phyloP scores from a whole-genome alignment of 2,797 vertebrate species.

The Lithobates pipiens region DNA sequence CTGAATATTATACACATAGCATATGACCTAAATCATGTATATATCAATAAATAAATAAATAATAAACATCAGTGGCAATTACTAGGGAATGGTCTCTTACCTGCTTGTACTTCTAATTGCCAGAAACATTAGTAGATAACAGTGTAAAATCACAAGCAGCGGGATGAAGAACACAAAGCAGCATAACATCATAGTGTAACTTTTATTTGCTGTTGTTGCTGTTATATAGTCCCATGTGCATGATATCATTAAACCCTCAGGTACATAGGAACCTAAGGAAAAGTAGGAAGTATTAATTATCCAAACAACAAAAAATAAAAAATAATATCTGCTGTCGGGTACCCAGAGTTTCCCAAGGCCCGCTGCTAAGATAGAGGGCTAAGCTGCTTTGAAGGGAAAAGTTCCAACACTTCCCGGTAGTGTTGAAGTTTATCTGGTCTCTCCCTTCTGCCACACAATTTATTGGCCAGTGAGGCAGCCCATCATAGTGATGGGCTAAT shows the following conservation, averaged over 20 bases:
- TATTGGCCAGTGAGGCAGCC: no score
- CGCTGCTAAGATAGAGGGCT: no score
- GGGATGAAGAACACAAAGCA: slow-evolving; percentile 77
- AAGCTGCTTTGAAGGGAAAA: no score
- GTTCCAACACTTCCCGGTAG: no score
- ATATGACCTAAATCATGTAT: no score
- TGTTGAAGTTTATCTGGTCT: no score
- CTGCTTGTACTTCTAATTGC: slow-evolving; percentile 74
- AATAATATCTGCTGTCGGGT: not conserved
- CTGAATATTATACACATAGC: not conserved
- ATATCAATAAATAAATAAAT: no score
- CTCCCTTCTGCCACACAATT: no score
- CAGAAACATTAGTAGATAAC: slow-evolving; percentile 74
- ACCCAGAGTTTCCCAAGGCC: not conserved
- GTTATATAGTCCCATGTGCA: slow-evolving; percentile 76
- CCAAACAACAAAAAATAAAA: not conserved
- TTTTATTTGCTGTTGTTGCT: slow-evolving; percentile 73
- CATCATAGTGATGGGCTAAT: not conserved
- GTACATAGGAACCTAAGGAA: slow-evolving; percentile 76
- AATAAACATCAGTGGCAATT: no score
- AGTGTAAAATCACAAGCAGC: slow-evolving; percentile 72
- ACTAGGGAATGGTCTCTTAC: slow-evolving; percentile 63
- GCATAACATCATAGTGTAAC: slow-evolving; percentile 77
- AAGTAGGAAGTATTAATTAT: not conserved
- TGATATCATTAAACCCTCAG: slow-evolving; percentile 77